Base-by-base conservation (phyloP, 2,113 vertebrate species). In the Benitochromis conjunctus region DNA sequence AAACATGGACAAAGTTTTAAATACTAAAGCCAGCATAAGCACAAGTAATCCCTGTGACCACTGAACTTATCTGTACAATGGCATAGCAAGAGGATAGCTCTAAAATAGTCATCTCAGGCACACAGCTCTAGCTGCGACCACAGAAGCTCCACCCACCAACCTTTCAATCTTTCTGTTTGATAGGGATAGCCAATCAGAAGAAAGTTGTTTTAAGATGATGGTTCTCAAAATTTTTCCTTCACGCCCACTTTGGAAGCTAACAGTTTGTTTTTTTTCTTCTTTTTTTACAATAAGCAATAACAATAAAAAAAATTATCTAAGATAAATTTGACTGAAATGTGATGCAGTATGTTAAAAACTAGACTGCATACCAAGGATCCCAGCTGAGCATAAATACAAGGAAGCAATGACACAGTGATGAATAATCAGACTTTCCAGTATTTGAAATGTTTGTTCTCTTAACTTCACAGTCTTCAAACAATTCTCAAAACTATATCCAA, bases 161-260 rank as follows among this genome's bases (percentile, higher is more conserved):
- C 12, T 14, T 69, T 74, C 24, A 74, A 29, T 7, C 66, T 41
- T 29, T 48, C 43, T 51, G 1, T 51, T 29, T 76, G 24, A 76
- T 19, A 76, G 26, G 0, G 43, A 48, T 16, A 51, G 4, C 69
- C 43, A 76, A 31, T 76, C 26, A 0, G 24, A 51, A 51, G 16
- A 0, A 76, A 74, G 24, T 5, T 51, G 69, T 7, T 16, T 19
- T 51, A 1, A 74, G 26, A 5, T 29, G 24, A 48, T 11, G 4
- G 14, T 51, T 74, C 43, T 74, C 8, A 71, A 29, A 5, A 0
- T 19, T 0, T 4, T 26, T 74, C 24, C 21, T 29, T 21, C 10
- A 48, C 0, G 21, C 0, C 2, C 1, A 0, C 41, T 74, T 71
- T 0, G 1, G 21, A 71, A 69, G 38, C n/a, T 18, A 66, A 24